Percentiles rank a stretch among this genome's conserved stretches.
Conservation (phyloP, 64 coral and sea anemone genomes). For the Stichodactyla mertensii region DNA sequence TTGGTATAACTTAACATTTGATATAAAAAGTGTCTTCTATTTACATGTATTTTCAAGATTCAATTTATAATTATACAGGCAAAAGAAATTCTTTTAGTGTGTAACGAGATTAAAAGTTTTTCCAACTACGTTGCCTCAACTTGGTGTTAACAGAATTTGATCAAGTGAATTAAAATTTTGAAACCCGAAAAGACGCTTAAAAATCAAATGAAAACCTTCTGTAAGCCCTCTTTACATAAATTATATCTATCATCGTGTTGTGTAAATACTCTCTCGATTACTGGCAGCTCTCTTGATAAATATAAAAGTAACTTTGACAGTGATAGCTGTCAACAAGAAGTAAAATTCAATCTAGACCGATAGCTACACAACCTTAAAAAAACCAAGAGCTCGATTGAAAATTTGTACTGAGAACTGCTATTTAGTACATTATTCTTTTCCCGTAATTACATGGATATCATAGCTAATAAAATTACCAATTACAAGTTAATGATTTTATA, state of each 20-base stretch:
- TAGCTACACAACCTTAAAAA: background rate
- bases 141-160: background rate
- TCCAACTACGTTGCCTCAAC: background rate
- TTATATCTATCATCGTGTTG: constrained; percentile 1
- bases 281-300: constrained; percentile 17
- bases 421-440: background rate
- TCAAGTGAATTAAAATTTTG: background rate
- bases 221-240: constrained; percentile 7
- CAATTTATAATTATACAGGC: background rate
- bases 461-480: constrained; percentile 3
- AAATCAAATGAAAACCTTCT: background rate
- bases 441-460: background rate
- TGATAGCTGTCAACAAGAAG: constrained; percentile 8
- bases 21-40: background rate
- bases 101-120: too few relatives aligned
- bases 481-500: constrained; percentile 40
- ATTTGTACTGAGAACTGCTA: background rate
- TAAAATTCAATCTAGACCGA: constrained; percentile 3
- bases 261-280: constrained; percentile 14
- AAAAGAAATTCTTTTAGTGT: background rate
- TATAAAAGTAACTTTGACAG: constrained; percentile 16
- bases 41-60: constrained; percentile 7
- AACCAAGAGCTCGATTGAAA: background rate
- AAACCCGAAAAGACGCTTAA: background rate
- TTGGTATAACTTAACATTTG: constrained; percentile 22